Conservation (phyloP, 2,888 invertebrate genomes). For the Melanchra persicariae region DNA sequence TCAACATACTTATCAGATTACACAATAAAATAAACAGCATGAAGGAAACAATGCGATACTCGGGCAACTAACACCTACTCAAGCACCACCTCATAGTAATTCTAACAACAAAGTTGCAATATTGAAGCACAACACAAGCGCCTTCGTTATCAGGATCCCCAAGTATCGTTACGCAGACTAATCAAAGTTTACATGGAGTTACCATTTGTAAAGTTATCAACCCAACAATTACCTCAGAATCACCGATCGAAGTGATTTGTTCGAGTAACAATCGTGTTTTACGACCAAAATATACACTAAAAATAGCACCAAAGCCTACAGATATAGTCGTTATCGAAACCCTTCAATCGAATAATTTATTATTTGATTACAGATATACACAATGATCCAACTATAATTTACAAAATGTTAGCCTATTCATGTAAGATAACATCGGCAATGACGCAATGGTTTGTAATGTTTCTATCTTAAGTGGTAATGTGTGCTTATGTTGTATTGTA, state of each 20-base stretch:
- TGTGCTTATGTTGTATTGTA: constrained; percentile 24
- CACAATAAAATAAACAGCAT: constrained; percentile 12
- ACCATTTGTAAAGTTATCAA: constrained; percentile 49
- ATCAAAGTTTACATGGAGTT: constrained; percentile 36
- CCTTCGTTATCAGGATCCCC: constrained; percentile 30
- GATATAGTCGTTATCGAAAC: constrained; percentile 38
- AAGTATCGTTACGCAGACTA: constrained; percentile 7
- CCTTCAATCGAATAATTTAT: constrained; percentile 45
- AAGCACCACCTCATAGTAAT: constrained; percentile 13
- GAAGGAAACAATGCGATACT: constrained; percentile 20
- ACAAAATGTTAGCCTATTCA: constrained; percentile 45
- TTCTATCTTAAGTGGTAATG: constrained; percentile 7
- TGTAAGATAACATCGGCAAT: constrained; percentile 66
- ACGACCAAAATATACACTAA: constrained; percentile 27
- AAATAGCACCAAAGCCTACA: constrained; percentile 39
- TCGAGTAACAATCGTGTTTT: constrained; percentile 38
- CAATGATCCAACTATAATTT: constrained; percentile 47
- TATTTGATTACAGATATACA: constrained; percentile 49
- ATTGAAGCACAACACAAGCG: constrained; percentile 12
- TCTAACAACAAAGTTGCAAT: constrained; percentile 8
- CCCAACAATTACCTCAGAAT: constrained; percentile 48
- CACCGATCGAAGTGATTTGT: constrained; percentile 35
- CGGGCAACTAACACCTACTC: background rate
- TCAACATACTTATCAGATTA: background rate
- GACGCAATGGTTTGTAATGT: constrained; percentile 66